A percentile compares a stretch with the other conserved stretches of the same genome.
Evolutionary conservation across 2,797 vertebrate species (phyloP).

Genomic region (Taeniopygia guttata): DNA sequence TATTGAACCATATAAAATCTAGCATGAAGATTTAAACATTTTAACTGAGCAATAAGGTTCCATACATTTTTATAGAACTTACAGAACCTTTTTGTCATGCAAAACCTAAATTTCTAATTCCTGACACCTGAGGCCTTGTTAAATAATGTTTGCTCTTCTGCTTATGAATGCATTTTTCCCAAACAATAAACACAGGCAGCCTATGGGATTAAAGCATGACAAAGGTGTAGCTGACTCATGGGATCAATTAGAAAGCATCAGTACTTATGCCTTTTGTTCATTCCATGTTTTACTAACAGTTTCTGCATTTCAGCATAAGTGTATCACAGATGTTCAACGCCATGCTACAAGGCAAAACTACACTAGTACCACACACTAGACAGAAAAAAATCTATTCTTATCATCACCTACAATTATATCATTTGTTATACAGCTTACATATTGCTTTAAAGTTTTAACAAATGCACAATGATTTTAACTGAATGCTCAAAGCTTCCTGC

Average conservation of each 20-base stretch:
- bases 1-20: not conserved
- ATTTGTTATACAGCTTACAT: not conserved
- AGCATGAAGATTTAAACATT: not conserved
- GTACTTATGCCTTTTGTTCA: constrained; percentile 55
- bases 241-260: constrained; percentile 76
- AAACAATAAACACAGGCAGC: constrained; percentile 65
- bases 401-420: not conserved
- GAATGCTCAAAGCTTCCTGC: not conserved
- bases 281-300: constrained; percentile 34
- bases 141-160: constrained; percentile 41
- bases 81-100: not conserved
- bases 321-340: constrained; percentile 13
- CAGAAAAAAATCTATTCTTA: not conserved
- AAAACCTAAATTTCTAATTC: not conserved
- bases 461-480: not conserved
- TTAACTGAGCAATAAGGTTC: not conserved
- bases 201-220: constrained; percentile 72
- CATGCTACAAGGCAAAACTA: constrained; percentile 9
- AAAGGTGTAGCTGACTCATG: constrained; percentile 76
- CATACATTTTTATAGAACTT: not conserved
- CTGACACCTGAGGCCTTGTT: constrained; percentile 48
- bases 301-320: constrained; percentile 47
- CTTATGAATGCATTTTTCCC: constrained; percentile 59
- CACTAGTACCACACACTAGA: not conserved
- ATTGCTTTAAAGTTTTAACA: constrained; percentile 43